Base-by-base conservation (phyloP, 2,113 vertebrate species). In the Ploceus nigricollis region DNA sequence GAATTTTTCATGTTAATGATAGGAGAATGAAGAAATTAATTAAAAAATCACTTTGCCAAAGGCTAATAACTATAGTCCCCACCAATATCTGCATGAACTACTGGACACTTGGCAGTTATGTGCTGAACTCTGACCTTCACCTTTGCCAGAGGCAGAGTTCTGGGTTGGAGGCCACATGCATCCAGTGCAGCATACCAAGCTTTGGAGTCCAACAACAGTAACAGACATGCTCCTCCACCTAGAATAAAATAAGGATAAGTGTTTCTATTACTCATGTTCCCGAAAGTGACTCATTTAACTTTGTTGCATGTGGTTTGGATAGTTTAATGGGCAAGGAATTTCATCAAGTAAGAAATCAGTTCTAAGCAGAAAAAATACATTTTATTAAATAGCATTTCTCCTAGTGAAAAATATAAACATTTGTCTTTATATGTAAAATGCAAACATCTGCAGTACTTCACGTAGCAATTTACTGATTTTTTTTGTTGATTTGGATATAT, bases 141-240 rank as follows among this genome's bases (percentile, higher is more conserved):
- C 27, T 69, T 75, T 79, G 15, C 13, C 23, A 56, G 40, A 54
- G 54, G 22, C 37, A 47, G 16, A 64, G n/a, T 27, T 91, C 65
- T 63, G 37, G 5, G 7, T 11, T 60, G 30, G 31, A 68, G 20
- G 16, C 15, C 33, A 6, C 3, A 2, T n/a, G 53, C 33, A 69
- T 5, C 3, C 45, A 37, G 12, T 0, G 1, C 16, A 64, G 28
- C 15, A 37, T 2, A n/a, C 5, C 7, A 1, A 31, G 40, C 11
- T 24, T 13, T 37, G 25, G 25, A 22, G 22, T 16, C 33, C 15
- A 23, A 7, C 0, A 1, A 3, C 8, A 39, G 17, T 17, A 57
- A 48, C 13, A 71, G 51, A 27, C 0, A 0, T 66, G 50, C 31
- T 66, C 13, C 37, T 58, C 19, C 35, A 58, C 14, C 14, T 21